Percentiles rank a stretch among this genome's conserved stretches.
Conservation (phyloP, 2,888 invertebrate species). For the Torymus auratus region DNA sequence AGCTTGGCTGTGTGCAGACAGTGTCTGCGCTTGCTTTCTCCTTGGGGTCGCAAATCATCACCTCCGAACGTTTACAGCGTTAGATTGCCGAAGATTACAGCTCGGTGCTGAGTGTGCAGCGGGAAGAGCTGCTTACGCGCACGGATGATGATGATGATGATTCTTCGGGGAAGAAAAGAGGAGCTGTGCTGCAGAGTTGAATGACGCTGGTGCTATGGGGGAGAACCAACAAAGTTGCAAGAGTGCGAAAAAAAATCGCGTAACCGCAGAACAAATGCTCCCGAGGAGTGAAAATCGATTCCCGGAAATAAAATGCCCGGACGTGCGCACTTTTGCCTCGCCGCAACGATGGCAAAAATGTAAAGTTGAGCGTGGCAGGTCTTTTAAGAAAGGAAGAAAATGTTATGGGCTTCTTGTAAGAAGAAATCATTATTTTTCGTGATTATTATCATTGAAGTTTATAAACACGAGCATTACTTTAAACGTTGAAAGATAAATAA, state of each 20-base stretch:
- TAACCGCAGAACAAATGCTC: constrained; percentile 43
- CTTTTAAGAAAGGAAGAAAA: too few species aligned
- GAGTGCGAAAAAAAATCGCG: constrained; percentile 23
- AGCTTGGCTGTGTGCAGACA: constrained; percentile 16
- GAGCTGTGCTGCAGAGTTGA: neutral
- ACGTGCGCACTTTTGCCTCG: neutral
- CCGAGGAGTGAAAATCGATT: constrained; percentile 38
- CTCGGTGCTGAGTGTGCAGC: constrained; percentile 54
- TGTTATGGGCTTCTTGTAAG: too few species aligned
- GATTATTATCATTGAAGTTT: too few species aligned
- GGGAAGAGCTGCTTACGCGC: constrained; percentile 28
- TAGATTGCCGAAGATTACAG: constrained; percentile 75
- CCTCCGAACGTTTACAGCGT: constrained; percentile 73
- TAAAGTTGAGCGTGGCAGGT: too few species aligned
- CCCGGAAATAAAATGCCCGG: constrained; percentile 34
- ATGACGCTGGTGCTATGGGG: neutral
- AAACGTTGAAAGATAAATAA: too few species aligned
- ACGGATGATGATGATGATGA: neutral
- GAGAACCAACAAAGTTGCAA: constrained; percentile 13
- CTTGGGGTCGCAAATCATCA: constrained; percentile 75
- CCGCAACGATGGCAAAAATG: neutral
- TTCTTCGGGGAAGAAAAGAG: constrained; percentile 32
- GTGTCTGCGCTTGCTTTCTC: constrained; percentile 58
- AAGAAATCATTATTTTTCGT: too few species aligned
- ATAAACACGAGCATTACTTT: too few species aligned